Base-by-base conservation (phyloP, 2,888 invertebrate genomes). In the Dinocampus coccinellae region DNA sequence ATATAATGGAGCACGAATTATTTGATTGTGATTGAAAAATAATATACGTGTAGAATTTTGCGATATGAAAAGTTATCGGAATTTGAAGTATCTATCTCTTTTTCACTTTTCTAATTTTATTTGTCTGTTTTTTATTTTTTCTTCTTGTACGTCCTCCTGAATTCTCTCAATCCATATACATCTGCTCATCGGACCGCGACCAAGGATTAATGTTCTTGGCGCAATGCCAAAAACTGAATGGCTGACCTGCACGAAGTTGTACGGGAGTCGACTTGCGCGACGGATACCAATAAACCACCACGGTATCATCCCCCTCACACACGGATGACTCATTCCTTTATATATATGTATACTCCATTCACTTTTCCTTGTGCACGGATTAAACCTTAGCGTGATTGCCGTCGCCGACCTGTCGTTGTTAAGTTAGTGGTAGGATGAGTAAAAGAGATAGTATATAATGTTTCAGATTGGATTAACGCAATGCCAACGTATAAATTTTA, bases 131-230 rank as follows among this genome's bases (percentile, higher is more conserved):
- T 4, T 29, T 4, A 29, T 29, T 29, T 29, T 29, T 29, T n/a
- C n/a, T 67, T 47, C 11, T 33, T 52, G n/a, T 20, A 11, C 22
- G 26, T 39, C 57, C 36, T 57, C 42, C 42, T 42, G 16, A 47
- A 6, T 47, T 47, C 16, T 16, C 47, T n/a, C 47, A 47, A 47
- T 47, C 47, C 39, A 39, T 39, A 53, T 42, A 47, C 47, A 42
- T 26, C 62, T 42, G 62, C 16, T 16, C 42, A 36, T 26, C 62
- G 36, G 62, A 69, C 55, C 58, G 62, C 69, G 79, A 75, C 78
- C 72, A 73, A 82, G 84, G 84, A 85, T 84, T 84, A 84, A 84
- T 81, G 83, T 80, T 80, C 77, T 73, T 80, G 84, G 84, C 83
- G 81, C 75, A 70, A 73, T 83, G 84, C 83, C 84, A 84, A 83